phyloP scores from a whole-genome alignment of 1,140 invertebrate species.

The Heliconius hermathena region DNA sequence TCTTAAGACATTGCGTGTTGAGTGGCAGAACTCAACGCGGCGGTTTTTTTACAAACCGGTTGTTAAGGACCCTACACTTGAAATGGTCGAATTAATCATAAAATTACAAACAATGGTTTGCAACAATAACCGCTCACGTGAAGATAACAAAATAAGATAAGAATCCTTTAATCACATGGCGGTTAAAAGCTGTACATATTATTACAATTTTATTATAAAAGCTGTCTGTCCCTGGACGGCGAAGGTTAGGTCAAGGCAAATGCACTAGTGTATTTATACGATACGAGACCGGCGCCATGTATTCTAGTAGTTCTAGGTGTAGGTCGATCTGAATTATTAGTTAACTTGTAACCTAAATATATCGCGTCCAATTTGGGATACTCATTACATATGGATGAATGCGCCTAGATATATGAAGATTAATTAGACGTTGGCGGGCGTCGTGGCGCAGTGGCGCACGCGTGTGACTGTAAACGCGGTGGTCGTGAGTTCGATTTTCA shows the following conservation, averaged over 20 bases:
- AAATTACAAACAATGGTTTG: too few species aligned
- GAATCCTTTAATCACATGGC: background rate
- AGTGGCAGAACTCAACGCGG: too few species aligned
- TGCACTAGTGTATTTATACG: conserved; percentile 45
- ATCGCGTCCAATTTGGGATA: conserved; percentile 15
- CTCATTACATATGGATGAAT: conserved; percentile 9
- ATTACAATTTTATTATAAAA: conserved; percentile 12
- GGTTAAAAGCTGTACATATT: background rate
- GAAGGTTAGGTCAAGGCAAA: conserved; percentile 56
- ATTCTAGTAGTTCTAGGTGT: conserved; percentile 40
- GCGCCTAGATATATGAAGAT: conserved; percentile 6
- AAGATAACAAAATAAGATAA: background rate
- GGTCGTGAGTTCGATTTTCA: background rate
- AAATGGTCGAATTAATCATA: too few species aligned
- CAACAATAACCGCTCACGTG: too few species aligned
- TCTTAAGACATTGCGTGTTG: too few species aligned
- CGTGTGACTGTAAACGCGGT: background rate
- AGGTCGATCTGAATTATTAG: conserved; percentile 42
- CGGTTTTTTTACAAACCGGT: too few species aligned
- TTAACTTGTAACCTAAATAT: conserved; percentile 18
- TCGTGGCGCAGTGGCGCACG: background rate
- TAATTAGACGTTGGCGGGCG: background rate
- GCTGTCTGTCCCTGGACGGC: conserved; percentile 27
- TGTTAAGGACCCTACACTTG: too few species aligned
- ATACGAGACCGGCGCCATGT: conserved; percentile 31